A percentile compares a stretch with the other conserved stretches of the same genome.
phyloP scores from a whole-genome alignment of 2,888 invertebrate species.

The Bruchidius siliquastri region DNA sequence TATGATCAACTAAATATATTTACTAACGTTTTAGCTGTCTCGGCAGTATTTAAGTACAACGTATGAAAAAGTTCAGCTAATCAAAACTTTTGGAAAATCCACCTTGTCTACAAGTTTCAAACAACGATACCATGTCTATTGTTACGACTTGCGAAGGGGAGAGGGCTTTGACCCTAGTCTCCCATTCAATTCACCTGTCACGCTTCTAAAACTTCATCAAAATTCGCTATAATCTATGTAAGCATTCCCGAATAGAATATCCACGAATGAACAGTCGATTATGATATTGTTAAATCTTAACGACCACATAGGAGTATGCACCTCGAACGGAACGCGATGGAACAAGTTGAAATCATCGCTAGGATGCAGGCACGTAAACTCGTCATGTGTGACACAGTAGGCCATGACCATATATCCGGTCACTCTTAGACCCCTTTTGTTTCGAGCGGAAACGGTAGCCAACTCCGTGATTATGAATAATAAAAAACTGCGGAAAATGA shows the following conservation, averaged over 20 bases:
- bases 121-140: neutral
- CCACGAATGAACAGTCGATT: neutral
- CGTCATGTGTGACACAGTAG: constrained; percentile 24
- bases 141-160: neutral
- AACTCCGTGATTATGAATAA: constrained; percentile 19
- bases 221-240: neutral
- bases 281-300: neutral
- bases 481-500: constrained; percentile 5
- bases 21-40: too few species aligned
- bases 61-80: too few species aligned
- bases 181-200: neutral
- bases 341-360: neutral
- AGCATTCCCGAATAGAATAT: neutral
- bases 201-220: neutral
- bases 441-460: constrained; percentile 17
- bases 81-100: too few species aligned
- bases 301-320: neutral
- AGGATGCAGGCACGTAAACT: neutral
- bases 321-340: neutral
- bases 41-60: too few species aligned
- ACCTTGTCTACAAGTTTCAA: neutral
- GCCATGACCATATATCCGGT: constrained; percentile 28
- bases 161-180: neutral
- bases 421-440: constrained; percentile 22
- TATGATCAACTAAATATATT: too few species aligned